phyloP scores from a whole-genome alignment of 2,113 vertebrate genomes.

The Athene cunicularia region DNA sequence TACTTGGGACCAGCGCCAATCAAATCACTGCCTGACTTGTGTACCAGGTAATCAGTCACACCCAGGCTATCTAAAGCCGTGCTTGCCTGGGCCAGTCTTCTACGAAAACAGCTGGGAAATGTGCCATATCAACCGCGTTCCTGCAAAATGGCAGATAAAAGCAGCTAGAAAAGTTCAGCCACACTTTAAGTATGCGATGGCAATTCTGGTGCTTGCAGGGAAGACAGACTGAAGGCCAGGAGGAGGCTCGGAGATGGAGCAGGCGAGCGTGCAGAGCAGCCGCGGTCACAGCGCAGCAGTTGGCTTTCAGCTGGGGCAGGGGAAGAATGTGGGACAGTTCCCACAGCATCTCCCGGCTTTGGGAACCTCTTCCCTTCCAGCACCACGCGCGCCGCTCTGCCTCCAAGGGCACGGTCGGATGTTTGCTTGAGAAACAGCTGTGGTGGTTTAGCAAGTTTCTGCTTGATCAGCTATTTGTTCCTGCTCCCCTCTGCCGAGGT shows the following conservation, averaged over 20 bases:
- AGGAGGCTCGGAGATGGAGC: neutral
- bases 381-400: neutral
- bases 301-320: constrained; percentile 11
- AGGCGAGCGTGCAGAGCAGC: neutral
- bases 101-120: constrained; percentile 36
- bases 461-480: constrained; percentile 65
- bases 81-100: constrained; percentile 42
- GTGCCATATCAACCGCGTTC: neutral
- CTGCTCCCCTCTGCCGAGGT: neutral
- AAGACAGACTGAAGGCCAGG: neutral
- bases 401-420: constrained; percentile 22
- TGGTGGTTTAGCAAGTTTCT: constrained; percentile 60
- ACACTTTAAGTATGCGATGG: neutral
- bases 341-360: constrained; percentile 19
- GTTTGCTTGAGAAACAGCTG: constrained; percentile 65
- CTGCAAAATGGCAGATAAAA: neutral
- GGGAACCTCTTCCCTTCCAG: constrained; percentile 16
- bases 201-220: neutral
- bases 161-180: neutral
- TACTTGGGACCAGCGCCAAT: neutral
- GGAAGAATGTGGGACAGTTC: constrained; percentile 3
- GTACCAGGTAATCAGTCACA: constrained; percentile 52
- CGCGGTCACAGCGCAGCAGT: neutral
- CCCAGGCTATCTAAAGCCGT: constrained; percentile 43
- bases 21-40: constrained; percentile 42